Base-by-base conservation (phyloP, 2,888 invertebrate species). In the Lumbricus terrestris region DNA sequence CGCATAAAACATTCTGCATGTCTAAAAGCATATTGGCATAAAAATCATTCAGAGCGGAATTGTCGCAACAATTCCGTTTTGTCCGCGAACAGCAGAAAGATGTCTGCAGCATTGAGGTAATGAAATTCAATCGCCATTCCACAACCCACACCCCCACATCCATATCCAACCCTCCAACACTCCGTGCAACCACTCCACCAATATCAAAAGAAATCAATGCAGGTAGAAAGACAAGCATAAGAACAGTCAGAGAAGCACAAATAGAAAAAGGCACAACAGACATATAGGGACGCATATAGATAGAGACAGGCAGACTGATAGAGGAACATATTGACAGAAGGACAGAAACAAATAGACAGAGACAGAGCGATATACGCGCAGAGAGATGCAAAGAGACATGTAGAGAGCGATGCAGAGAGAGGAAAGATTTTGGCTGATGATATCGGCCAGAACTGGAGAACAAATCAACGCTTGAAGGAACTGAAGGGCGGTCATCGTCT, bases 41-140 rank as follows among this genome's bases (percentile, higher is more conserved):
- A 69, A 69, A 69, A n/a, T 69, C 69, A 69, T 69, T n/a, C n/a
- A 54, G 54, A 54, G 54, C 54, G n/a, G 47, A 47, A 8, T 69
- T n/a, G 69, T 69, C n/a, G 69, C 69, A 69, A 69, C 69, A 69
- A 69, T n/a, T n/a, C 6, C 69, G 8, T 4, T 69, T 69, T 69
- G 29, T 6, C n/a, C 69, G 11, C 69, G 69, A 69, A 69, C n/a
- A 69, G 8, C 69, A 11, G 69, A n/a, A 69, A 69, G n/a, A 69
- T 69, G 69, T 69, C n/a, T 6, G 69, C 29, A 29, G n/a, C 69
- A 11, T 69, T n/a, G 69, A 69, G 69, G n/a, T 69, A 69, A 69
- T 69, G 69, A 69, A 69, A 69, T 69, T 69, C n/a, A 69, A 69
- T 69, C 69, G 69, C 69, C 69, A 69, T 69, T 69, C 69, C 69